Percentiles rank a stretch among this genome's conserved stretches.
Conservation (phyloP, 2,888 invertebrate genomes). For the Orthosia incerta region DNA sequence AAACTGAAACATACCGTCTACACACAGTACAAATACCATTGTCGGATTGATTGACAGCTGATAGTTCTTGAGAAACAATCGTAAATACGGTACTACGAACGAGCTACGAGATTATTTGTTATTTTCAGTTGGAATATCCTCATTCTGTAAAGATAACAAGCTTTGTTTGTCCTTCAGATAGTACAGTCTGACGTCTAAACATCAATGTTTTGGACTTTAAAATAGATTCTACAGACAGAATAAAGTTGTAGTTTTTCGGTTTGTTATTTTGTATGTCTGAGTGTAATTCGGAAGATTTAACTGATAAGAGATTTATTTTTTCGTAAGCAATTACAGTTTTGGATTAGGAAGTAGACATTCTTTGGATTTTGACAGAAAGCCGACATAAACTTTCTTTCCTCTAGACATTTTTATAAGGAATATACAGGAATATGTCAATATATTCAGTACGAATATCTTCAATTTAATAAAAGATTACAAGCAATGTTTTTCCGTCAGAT, state of each 20-base stretch:
- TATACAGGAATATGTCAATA: neutral
- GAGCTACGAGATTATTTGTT: slow-evolving; percentile 17
- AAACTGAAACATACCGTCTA: neutral
- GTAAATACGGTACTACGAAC: slow-evolving; percentile 46
- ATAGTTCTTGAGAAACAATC: slow-evolving; percentile 34
- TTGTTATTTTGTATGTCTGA: slow-evolving; percentile 26
- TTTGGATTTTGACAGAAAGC: too few relatives aligned
- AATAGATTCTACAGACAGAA: slow-evolving; percentile 34
- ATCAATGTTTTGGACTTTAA: slow-evolving; percentile 25
- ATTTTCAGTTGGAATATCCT: slow-evolving; percentile 14
- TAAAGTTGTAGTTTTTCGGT: neutral
- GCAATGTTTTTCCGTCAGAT: slow-evolving; percentile 25
- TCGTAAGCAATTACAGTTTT: too few relatives aligned
- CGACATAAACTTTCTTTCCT: too few relatives aligned
- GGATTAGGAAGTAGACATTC: too few relatives aligned
- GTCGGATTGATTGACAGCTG: slow-evolving; percentile 46
- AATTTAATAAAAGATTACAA: slow-evolving; percentile 11
- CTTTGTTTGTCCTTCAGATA: slow-evolving; percentile 31
- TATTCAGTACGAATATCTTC: slow-evolving; percentile 13
- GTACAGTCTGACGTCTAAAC: slow-evolving; percentile 12
- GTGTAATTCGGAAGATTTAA: neutral
- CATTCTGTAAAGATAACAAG: slow-evolving; percentile 32
- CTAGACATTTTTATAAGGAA: too few relatives aligned
- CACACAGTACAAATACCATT: slow-evolving; percentile 14
- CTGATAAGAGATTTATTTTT: too few relatives aligned